phyloP scores from a whole-genome alignment of 2,113 vertebrate species.

The Saccopteryx bilineata region DNA sequence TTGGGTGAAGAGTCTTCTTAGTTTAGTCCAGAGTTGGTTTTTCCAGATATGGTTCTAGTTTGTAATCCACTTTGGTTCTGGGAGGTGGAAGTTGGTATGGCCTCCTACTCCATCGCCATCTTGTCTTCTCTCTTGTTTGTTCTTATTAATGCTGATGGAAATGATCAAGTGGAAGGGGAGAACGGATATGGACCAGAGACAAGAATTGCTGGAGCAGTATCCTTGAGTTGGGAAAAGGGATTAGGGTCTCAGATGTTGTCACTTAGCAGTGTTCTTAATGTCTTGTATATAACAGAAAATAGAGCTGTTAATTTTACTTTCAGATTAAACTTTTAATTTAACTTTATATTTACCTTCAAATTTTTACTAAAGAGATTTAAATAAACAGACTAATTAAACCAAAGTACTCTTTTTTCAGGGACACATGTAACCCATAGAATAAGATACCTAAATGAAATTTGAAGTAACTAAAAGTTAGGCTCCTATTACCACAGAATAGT shows the following conservation, averaged over 20 bases:
- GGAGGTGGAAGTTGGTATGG: too few species aligned
- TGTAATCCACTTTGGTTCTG: too few species aligned
- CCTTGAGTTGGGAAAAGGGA: background rate
- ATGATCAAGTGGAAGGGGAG: background rate
- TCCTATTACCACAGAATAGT: background rate
- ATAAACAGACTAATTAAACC: constrained; percentile 16
- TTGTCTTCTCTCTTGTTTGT: constrained; percentile 5
- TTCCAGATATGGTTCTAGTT: too few species aligned
- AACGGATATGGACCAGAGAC: background rate
- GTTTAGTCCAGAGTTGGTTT: too few species aligned
- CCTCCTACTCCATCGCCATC: too few species aligned
- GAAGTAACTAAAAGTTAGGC: constrained; percentile 32
- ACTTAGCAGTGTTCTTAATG: background rate
- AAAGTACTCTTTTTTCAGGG: background rate
- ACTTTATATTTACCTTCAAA: constrained; percentile 14
- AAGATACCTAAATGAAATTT: constrained; percentile 51
- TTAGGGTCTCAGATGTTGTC: background rate
- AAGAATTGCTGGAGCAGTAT: background rate
- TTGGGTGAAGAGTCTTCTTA: too few species aligned
- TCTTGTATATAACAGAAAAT: background rate
- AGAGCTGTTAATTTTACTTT: constrained; percentile 1
- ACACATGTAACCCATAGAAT: background rate
- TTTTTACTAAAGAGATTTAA: constrained; percentile 24
- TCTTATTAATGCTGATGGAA: constrained; percentile 12
- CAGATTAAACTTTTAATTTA: constrained; percentile 36